Conservation (phyloP, 1,140 invertebrate species). For the Lordiphosa clarofinis region DNA sequence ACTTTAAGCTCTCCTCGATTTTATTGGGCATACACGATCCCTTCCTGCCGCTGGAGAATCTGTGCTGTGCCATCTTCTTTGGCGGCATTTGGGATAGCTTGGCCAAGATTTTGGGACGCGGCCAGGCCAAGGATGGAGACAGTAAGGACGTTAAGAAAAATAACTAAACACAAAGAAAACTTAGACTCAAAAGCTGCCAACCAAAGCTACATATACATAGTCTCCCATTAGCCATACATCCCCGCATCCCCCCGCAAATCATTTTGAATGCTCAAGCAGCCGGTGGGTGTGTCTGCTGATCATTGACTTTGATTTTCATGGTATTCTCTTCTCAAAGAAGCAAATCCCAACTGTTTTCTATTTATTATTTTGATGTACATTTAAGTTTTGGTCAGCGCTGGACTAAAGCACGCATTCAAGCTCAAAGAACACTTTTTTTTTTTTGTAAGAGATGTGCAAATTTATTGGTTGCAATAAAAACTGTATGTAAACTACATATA, state of each 20-base stretch:
- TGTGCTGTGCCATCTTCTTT: constrained; percentile 97
- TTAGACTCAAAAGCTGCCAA: constrained; percentile 61
- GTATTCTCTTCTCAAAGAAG: background rate
- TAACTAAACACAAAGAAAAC: constrained; percentile 81
- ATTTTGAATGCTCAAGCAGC: constrained; percentile 33
- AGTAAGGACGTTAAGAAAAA: constrained; percentile 89
- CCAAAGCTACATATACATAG: constrained; percentile 52
- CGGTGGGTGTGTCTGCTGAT: constrained; percentile 48
- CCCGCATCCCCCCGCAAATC: constrained; percentile 8
- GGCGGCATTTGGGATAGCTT: constrained; percentile 99
- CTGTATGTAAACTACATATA: constrained; percentile 41
- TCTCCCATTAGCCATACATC: constrained; percentile 17
- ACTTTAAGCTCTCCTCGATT: constrained; percentile 98
- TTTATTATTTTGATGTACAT: no score
- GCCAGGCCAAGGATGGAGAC: constrained; percentile 88
- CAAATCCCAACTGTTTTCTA: background rate
- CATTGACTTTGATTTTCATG: constrained; percentile 32
- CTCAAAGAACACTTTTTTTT: constrained; percentile 3
- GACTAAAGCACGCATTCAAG: constrained; percentile 49
- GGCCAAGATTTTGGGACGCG: constrained; percentile 89
- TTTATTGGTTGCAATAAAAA: constrained; percentile 72
- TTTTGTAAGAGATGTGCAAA: constrained; percentile 43
- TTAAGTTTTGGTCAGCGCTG: constrained; percentile 10
- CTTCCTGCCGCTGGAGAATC: constrained; percentile 98
- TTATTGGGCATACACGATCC: constrained; percentile 98